phyloP scores from a whole-genome alignment of 2,888 invertebrate genomes.

The Caenorhabditis imperialis region DNA sequence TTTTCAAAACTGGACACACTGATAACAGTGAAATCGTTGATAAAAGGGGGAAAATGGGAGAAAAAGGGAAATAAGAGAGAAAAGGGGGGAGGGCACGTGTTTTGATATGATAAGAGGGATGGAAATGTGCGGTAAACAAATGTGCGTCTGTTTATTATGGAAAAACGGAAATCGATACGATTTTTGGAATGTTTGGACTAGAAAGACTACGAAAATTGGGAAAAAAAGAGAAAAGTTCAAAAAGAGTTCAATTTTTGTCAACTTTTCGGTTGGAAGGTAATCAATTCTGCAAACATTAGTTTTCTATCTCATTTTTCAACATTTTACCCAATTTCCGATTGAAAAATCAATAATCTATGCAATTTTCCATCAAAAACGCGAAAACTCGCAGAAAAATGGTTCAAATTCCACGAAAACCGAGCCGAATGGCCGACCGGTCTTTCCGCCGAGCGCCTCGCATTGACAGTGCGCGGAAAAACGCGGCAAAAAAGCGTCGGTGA shows the following conservation, averaged over 20 bases:
- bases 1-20: background rate
- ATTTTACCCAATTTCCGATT: background rate
- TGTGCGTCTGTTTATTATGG: background rate
- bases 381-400: too few species aligned
- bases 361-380: too few species aligned
- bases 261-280: too few species aligned
- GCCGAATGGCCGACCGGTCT: constrained; percentile 19
- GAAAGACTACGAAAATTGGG: too few species aligned
- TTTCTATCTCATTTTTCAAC: background rate
- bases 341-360: too few species aligned
- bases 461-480: background rate
- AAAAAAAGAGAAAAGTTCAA: too few species aligned
- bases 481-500: constrained; percentile 13
- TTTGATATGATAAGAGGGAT: constrained; percentile 18
- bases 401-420: too few species aligned
- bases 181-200: too few species aligned
- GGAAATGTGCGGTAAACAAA: background rate
- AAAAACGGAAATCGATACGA: background rate
- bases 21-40: background rate
- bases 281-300: background rate
- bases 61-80: too few species aligned
- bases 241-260: too few species aligned
- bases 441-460: background rate
- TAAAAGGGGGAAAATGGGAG: background rate
- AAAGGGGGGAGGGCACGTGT: constrained; percentile 7